Base-by-base conservation (phyloP, 2,888 invertebrate species). In the Parasteatoda lunata region DNA sequence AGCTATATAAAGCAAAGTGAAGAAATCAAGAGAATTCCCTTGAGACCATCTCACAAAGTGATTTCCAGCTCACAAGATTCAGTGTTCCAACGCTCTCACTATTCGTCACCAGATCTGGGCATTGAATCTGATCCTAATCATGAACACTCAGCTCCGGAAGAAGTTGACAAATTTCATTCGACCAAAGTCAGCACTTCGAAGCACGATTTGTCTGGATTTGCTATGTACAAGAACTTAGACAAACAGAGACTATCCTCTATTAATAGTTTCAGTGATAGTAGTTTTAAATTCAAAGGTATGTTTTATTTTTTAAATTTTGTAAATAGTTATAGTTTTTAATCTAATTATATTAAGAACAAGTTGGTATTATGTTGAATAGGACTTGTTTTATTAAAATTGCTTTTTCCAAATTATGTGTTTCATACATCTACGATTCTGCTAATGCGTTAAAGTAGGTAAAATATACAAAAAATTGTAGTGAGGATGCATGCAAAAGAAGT, bases 31-130 rank as follows among this genome's bases (percentile, higher is more conserved):
- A 59, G 9, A 5, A 13, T 51, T 15, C 45, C 64, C 4, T 30
- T 48, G 15, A 65, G 64, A 8, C 13, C 51, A 8, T 51, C 79
- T 8, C 48, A 59, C 15, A 85, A 79, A 15, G 9, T 65, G 30
- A 45, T 15, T 6, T n/a, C 59, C 13, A 79, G 79, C 11, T 88
- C 83, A 0, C 76, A 71, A 30, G 88, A 88, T 15, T 88, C 88
- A 5, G 15, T 83, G 4, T 82, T 78, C 54, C 79, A 77, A 30
- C 66, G 89, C 45, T 84, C 88, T 5, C 84, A 88, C 54, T 88
- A 85, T 65, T 89, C 89, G 0, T 90, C 90, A 0, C 90, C 90
- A 0, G 90, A 90, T 69, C 76, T 89, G 0, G 90, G 90, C 5
- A 90, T 90, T 51, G 88, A 89, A 49, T 88, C 89, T n/a, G 89